Evolutionary conservation across 2,797 vertebrate genomes (phyloP).

Genomic region (Macroramphosus scolopax): DNA sequence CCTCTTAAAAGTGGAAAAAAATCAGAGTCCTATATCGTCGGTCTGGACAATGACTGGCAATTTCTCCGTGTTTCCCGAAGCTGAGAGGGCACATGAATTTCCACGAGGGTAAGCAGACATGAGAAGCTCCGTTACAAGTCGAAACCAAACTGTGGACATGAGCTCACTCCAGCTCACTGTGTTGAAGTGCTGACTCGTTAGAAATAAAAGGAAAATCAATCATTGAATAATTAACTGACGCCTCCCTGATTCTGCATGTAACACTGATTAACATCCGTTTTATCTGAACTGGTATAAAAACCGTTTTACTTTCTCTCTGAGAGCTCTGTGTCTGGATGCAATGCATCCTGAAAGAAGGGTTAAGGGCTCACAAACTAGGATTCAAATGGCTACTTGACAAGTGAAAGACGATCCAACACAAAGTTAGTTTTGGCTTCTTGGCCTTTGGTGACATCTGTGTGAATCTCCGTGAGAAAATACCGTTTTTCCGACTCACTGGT

Average conservation of each 20-base stretch:
- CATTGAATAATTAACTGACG: too few species aligned
- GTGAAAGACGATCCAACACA: too few species aligned
- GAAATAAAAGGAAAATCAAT: constrained; percentile 33
- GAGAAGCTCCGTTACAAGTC: constrained; percentile 44
- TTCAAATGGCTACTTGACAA: too few species aligned
- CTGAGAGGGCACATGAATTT: constrained; percentile 53
- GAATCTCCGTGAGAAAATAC: too few species aligned
- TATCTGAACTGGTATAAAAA: too few species aligned
- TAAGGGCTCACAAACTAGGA: not conserved
- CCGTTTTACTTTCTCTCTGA: not conserved
- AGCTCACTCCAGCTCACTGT: constrained; percentile 31
- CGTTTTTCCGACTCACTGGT: not conserved
- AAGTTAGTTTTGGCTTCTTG: too few species aligned
- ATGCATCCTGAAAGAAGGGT: not conserved
- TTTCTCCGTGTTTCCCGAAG: constrained; percentile 23
- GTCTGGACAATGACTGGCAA: constrained; percentile 48
- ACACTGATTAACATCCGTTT: too few species aligned
- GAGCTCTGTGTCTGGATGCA: not conserved
- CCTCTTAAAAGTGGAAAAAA: constrained; percentile 64
- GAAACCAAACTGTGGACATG: constrained; percentile 24
- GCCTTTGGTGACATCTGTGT: too few species aligned
- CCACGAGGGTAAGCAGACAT: constrained; percentile 49
- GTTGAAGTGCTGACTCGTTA: constrained; percentile 28
- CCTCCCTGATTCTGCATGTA: too few species aligned
- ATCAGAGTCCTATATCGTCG: constrained; percentile 51